Evolutionary conservation across 2,113 vertebrate genomes (phyloP), one percentile per base, ranked within the genome.

Genomic region (Notarius quadriscutis): DNA sequence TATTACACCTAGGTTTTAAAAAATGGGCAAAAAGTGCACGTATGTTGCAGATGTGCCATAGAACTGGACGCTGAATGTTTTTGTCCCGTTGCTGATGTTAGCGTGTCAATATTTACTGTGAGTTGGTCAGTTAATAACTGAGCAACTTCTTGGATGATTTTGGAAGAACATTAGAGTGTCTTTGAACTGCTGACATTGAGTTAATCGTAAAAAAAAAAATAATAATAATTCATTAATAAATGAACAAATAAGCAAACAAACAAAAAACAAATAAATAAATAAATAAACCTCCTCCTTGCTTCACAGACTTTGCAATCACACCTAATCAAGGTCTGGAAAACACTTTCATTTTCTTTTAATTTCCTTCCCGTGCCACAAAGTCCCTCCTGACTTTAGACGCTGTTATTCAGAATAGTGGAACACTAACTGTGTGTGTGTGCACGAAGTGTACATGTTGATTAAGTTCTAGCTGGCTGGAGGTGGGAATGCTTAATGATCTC

Each of bases 241-340:
- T 41, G 34, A 51, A 51, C 22, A 74, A 48, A 48, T 20, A 74
- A 48, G 22, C 22, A 74, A 50, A 48, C 50, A 74, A 48, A 74
- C 22, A 48, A 63, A 41, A 51, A 51, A 51, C 10, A 74, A 48
- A 48, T 48, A 75, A 50, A 50, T 50, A 74, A 22, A 48, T 75
- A 75, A 50, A 75, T 50, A 50, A 63, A 0, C 69, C 15, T 75
- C 20, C 41, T n/a, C 14, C 11, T 6, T n/a, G 50, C 74, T 27
- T 78, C 50, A 75, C 41, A 48, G 41, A 75, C 72, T 75, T 75
- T 75, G 41, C 72, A 53, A n/a, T 78, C 25, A 15, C 50, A 78
- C 25, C 50, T 53, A 53, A 78, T 78, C 50, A 50, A 53, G 50
- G 74, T 78, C 50, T 53, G 48, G 74, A 78, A 78, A 78, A 78